These are phyloP conservation scores for Morelia viridis DNA, from an alignment of 2,797 vertebrate genomes.

Conservation along the genomic window DNA sequence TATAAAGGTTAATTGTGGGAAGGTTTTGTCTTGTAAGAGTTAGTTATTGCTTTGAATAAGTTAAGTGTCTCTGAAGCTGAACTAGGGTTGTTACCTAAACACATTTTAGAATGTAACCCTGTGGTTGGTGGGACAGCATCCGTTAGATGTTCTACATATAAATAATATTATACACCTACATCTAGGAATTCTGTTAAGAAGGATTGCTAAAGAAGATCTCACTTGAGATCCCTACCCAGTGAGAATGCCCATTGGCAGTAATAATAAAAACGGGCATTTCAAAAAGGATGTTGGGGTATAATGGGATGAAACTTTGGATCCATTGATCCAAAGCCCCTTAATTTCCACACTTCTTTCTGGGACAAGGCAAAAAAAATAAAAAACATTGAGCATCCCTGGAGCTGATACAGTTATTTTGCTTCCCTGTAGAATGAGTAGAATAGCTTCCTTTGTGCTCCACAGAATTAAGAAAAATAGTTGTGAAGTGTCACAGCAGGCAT, in stretches of 20 bases:
- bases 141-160: neutral
- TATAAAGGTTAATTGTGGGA: neutral
- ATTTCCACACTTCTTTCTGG: neutral
- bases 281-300: neutral
- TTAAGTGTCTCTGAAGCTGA: neutral
- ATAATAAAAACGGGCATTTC: neutral
- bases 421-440: neutral
- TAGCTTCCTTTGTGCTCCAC: neutral
- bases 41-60: neutral
- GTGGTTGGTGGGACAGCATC: neutral
- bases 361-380: neutral
- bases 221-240: neutral
- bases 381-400: neutral
- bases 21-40: neutral
- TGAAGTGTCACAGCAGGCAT: neutral
- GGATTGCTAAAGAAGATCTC: neutral
- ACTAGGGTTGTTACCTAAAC: neutral
- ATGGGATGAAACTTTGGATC: neutral
- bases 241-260: neutral
- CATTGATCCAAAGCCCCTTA: neutral
- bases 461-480: neutral
- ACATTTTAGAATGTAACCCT: neutral
- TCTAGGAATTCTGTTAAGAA: neutral
- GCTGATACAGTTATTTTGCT: neutral
- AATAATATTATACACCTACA: neutral